Percentiles rank a stretch among this genome's conserved stretches.
These are phyloP conservation scores for Oryzias melastigma DNA, from an alignment of 2,113 vertebrate genomes.

Conservation along the genomic window DNA sequence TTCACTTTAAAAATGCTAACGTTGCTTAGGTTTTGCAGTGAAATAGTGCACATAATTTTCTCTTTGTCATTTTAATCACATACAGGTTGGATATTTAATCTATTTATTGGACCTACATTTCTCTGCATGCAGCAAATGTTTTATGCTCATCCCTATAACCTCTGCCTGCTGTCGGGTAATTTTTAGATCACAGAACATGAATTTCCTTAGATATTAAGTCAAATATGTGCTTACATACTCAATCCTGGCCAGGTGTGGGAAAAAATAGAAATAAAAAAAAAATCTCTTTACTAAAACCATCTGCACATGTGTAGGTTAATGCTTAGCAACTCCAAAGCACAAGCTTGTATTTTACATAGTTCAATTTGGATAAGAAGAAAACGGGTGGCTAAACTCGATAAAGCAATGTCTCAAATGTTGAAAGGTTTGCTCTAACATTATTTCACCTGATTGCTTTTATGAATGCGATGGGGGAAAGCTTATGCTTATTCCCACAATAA, in stretches of 20 bases:
- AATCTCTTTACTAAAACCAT: conserved; percentile 48
- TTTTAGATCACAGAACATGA: conserved; percentile 11
- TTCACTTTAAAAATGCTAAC: neutral
- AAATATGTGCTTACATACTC: conserved; percentile 4
- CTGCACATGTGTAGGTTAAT: conserved; percentile 39
- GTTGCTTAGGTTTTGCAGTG: neutral
- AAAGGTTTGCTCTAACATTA: too few species aligned
- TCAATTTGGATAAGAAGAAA: too few species aligned
- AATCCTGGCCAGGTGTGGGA: conserved; percentile 53
- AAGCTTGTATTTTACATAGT: neutral
- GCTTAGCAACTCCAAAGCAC: conserved; percentile 53
- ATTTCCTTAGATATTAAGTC: conserved; percentile 29
- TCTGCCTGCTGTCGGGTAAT: conserved; percentile 12
- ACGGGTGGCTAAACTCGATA: too few species aligned
- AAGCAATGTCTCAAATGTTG: too few species aligned
- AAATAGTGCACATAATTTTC: conserved; percentile 25
- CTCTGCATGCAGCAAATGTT: neutral
- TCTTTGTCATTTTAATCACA: neutral
- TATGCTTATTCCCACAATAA: conserved; percentile 1
- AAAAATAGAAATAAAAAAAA: conserved; percentile 18
- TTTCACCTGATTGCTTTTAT: too few species aligned
- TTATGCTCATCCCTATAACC: conserved; percentile 6
- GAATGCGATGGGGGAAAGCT: neutral
- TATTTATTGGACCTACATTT: too few species aligned
- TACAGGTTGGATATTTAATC: too few species aligned